Conservation (phyloP, 2,797 vertebrate species). For the Bufotes viridis region DNA sequence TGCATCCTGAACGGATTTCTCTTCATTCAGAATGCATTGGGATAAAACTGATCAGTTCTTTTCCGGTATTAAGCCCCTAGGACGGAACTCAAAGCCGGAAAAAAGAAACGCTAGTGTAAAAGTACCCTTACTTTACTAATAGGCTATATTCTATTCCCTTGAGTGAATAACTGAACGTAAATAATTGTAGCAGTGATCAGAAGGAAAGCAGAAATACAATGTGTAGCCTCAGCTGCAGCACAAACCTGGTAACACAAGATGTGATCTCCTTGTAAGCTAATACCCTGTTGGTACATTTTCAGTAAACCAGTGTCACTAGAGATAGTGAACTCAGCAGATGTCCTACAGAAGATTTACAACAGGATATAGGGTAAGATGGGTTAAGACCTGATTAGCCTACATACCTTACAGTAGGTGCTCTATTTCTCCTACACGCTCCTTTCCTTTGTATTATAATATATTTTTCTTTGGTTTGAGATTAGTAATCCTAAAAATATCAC, state of each 20-base stretch:
- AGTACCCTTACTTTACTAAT: too few species aligned
- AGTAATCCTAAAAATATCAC: neutral
- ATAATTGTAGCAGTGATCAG: neutral
- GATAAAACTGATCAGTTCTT: too few species aligned
- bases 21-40: too few species aligned
- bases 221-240: neutral
- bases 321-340: slow-evolving; percentile 36
- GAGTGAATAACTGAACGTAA: neutral
- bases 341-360: slow-evolving; percentile 31
- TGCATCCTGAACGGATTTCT: too few species aligned
- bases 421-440: neutral
- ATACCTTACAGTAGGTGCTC: slow-evolving; percentile 46
- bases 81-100: too few species aligned
- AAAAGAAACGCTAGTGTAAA: too few species aligned
- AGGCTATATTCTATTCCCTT: neutral
- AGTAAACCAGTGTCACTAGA: neutral
- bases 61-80: too few species aligned
- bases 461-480: neutral
- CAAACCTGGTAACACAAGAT: neutral
- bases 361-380: slow-evolving; percentile 21
- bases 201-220: neutral
- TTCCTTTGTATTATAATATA: neutral
- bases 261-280: neutral
- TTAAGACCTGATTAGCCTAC: slow-evolving; percentile 60
- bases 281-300: slow-evolving; percentile 37